A percentile compares a stretch with the other conserved stretches of the same genome.
Evolutionary conservation across 2,797 vertebrate genomes (phyloP).

Genomic region (Stomatorhinus walkeri): DNA sequence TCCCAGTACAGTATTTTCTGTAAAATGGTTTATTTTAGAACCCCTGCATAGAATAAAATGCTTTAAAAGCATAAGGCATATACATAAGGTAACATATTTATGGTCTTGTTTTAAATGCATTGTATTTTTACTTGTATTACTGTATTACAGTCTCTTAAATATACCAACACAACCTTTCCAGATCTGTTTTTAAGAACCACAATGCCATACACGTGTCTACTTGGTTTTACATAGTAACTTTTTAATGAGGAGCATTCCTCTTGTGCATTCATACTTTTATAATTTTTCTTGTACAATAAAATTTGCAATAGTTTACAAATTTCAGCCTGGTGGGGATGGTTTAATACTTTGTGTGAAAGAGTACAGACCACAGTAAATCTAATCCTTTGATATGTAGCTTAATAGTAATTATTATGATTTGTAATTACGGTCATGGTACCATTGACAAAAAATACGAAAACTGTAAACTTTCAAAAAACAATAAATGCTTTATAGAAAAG

Average conservation of each 20-base stretch:
- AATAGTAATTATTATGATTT: background rate
- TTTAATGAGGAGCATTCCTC: background rate
- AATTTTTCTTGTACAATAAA: slow-evolving; percentile 22
- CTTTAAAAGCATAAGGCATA: background rate
- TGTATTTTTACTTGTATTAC: background rate
- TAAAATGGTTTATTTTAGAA: background rate
- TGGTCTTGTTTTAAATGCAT: background rate
- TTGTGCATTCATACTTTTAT: slow-evolving; percentile 22
- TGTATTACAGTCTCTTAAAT: background rate
- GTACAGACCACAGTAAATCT: background rate
- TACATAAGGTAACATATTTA: background rate
- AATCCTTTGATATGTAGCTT: background rate
- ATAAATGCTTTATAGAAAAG: slow-evolving; percentile 10
- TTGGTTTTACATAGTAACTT: slow-evolving; percentile 18
- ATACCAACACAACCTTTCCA: background rate
- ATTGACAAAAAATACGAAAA: background rate
- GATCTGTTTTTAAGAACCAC: background rate
- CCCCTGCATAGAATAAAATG: background rate
- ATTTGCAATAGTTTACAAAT: slow-evolving; percentile 14
- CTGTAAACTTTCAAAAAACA: slow-evolving; percentile 9
- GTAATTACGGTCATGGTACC: background rate
- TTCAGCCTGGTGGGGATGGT: background rate
- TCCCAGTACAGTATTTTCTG: slow-evolving; percentile 12
- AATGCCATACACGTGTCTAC: slow-evolving; percentile 13
- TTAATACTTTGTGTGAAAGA: background rate